Evolutionary conservation across 2,113 vertebrate species (phyloP).

Genomic region (Rhabdornis inornatus): DNA sequence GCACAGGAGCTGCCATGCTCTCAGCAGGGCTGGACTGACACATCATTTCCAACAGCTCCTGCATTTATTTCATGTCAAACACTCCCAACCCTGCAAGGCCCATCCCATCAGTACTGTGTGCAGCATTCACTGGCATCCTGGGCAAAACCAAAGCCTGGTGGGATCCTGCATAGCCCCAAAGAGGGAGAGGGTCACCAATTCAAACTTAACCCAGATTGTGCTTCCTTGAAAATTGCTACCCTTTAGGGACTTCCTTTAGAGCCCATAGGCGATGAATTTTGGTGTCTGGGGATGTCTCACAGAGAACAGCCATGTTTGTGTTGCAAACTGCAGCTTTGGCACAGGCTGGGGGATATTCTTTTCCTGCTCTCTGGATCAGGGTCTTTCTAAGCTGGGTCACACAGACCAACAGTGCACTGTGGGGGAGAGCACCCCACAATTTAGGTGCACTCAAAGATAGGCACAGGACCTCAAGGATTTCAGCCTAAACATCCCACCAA

Average conservation of each 20-base stretch:
- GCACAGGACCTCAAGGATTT: neutral
- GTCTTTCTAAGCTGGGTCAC: neutral
- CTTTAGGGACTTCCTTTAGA: neutral
- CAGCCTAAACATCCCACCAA: neutral
- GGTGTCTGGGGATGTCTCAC: neutral
- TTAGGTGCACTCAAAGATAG: neutral
- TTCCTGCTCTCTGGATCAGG: neutral
- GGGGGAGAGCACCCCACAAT: neutral
- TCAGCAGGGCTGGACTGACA: neutral
- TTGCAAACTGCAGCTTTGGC: neutral
- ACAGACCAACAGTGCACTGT: accelerated
- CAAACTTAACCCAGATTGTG: neutral
- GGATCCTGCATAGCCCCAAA: neutral
- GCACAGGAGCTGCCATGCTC: neutral
- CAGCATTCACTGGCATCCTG: neutral
- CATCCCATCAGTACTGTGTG: neutral
- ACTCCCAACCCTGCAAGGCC: neutral
- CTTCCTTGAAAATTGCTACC: neutral
- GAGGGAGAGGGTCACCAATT: neutral
- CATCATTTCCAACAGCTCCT: neutral
- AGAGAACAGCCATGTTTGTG: neutral
- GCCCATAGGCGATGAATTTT: neutral
- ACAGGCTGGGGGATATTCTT: accelerated
- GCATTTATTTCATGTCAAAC: neutral
- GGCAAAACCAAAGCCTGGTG: neutral